Percentiles rank a stretch among this genome's conserved stretches.
phyloP scores from a whole-genome alignment of 2,113 vertebrate genomes.

The Climacteris rufus region DNA sequence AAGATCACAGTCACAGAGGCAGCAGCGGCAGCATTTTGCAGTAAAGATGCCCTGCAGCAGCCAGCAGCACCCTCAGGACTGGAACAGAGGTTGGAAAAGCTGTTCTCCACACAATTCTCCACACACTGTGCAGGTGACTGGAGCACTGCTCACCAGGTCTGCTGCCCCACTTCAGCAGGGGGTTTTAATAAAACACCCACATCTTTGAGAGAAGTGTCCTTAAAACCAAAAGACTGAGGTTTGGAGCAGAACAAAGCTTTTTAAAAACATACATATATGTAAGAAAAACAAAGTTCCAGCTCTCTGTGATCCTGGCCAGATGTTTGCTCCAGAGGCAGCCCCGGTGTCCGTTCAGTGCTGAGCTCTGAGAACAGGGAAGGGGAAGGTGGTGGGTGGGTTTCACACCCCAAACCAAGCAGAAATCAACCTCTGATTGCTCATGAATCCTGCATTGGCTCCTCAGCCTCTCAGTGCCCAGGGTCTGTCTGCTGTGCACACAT shows the following conservation, averaged over 20 bases:
- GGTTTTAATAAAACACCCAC: background rate
- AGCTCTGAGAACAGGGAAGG: background rate
- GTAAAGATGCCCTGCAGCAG: background rate
- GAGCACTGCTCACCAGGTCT: background rate
- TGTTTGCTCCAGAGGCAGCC: background rate
- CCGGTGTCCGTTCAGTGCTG: fast-evolving
- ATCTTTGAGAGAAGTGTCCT: background rate
- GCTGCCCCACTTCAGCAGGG: background rate
- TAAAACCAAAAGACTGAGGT: background rate
- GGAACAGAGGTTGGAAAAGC: background rate
- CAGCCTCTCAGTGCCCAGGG: background rate
- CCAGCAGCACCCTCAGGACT: background rate
- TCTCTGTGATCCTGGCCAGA: background rate
- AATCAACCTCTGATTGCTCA: background rate
- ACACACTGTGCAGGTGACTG: background rate
- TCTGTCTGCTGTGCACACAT: background rate
- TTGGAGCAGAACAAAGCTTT: background rate
- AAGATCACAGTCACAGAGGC: background rate
- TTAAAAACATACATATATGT: background rate
- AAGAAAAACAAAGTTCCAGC: background rate
- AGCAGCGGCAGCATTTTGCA: background rate
- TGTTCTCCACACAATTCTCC: background rate
- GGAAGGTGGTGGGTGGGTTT: background rate
- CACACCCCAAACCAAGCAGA: background rate
- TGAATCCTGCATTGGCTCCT: fast-evolving